phyloP scores from a whole-genome alignment of 2,113 vertebrate genomes.

The Oryzias melastigma region DNA sequence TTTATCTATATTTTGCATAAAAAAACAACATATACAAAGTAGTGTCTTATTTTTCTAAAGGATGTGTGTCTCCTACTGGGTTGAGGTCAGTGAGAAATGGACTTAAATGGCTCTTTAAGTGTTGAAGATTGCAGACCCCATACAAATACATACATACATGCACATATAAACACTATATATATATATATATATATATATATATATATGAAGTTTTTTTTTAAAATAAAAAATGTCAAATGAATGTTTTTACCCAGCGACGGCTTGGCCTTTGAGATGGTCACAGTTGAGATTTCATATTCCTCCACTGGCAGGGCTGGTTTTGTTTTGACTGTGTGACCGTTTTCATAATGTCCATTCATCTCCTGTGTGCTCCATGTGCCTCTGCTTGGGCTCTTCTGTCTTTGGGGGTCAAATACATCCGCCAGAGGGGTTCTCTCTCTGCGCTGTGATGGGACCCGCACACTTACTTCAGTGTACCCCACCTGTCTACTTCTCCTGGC shows the following conservation, averaged over 20 bases:
- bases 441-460: slow-evolving; percentile 62
- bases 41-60: too few species aligned
- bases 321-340: slow-evolving; percentile 28
- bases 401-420: slow-evolving; percentile 65
- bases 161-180: too few species aligned
- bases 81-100: too few species aligned
- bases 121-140: too few species aligned
- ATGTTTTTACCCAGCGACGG: slow-evolving; percentile 87
- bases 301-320: slow-evolving; percentile 33
- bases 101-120: too few species aligned
- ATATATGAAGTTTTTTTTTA: too few species aligned
- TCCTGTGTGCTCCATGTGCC: slow-evolving; percentile 26
- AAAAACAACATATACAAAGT: too few species aligned
- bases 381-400: slow-evolving; percentile 29
- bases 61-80: too few species aligned
- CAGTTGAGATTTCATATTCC: slow-evolving; percentile 78
- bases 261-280: slow-evolving; percentile 88
- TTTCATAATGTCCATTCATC: slow-evolving; percentile 40
- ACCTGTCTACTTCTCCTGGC: slow-evolving; percentile 43
- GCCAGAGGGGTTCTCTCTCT: slow-evolving; percentile 68
- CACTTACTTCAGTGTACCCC: slow-evolving; percentile 73
- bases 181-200: too few species aligned
- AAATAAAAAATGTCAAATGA: too few species aligned
- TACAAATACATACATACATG: too few species aligned
- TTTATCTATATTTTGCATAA: too few species aligned